These are phyloP conservation scores for Aporrectodea caliginosa DNA, from an alignment of 1,140 invertebrate genomes.

Conservation along the genomic window DNA sequence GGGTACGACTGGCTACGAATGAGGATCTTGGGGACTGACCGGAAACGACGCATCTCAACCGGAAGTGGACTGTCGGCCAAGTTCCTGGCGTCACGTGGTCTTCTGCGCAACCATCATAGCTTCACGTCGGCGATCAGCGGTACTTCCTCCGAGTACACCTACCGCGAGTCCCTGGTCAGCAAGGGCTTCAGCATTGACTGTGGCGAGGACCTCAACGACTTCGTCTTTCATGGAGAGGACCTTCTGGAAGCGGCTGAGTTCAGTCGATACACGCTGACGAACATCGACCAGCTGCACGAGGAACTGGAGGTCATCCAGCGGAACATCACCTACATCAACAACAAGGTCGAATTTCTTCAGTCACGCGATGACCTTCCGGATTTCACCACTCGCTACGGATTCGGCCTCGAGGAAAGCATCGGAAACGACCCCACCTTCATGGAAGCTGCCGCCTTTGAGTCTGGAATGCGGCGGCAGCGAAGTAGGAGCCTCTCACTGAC, in stretches of 20 bases:
- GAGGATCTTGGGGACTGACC: not conserved
- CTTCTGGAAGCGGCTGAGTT: not conserved
- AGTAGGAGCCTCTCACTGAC: too few relatives aligned
- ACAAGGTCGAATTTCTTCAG: not conserved
- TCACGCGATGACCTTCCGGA: not conserved
- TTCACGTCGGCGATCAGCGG: not conserved
- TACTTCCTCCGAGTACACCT: conserved; percentile 3
- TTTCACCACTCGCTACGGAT: not conserved
- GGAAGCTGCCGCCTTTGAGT: too few relatives aligned
- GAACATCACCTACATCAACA: not conserved
- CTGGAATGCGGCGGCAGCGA: too few relatives aligned
- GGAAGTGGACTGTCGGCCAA: not conserved
- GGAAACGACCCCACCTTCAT: too few relatives aligned
- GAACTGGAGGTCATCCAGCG: not conserved
- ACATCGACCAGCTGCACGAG: not conserved
- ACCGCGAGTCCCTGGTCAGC: conserved; percentile 18
- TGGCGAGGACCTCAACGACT: conserved; percentile 13
- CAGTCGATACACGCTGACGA: not conserved
- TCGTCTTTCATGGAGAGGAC: not conserved
- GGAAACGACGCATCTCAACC: not conserved
- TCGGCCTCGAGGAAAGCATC: not conserved
- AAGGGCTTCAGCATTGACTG: conserved; percentile 16
- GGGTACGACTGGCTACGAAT: not conserved
- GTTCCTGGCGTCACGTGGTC: not conserved
- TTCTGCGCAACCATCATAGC: not conserved